Conservation (phyloP, 1,140 invertebrate species). For the Caenorhabditis briggsae region DNA sequence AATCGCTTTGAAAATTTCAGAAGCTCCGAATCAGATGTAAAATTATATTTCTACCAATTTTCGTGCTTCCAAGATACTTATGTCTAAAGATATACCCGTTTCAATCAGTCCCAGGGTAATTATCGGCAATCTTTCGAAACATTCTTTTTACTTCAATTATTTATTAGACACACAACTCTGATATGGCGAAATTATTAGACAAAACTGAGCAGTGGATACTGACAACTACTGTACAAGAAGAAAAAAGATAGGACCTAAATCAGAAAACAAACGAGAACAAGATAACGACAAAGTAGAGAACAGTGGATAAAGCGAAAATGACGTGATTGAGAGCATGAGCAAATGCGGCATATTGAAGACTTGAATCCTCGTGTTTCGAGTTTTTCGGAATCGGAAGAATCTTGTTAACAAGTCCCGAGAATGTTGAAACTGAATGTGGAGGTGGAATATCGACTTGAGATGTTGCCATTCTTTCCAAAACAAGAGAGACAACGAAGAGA, state of each 20-base stretch:
- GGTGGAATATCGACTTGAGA: conserved; percentile 74
- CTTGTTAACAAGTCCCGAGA: conserved; percentile 59
- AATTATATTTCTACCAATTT: too few relatives aligned
- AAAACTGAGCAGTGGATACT: conserved; percentile 31
- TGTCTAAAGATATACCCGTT: too few relatives aligned
- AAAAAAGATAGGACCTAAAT: not conserved
- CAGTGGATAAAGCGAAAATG: conserved; percentile 66
- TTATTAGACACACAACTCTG: conserved; percentile 12
- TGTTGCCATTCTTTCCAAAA: conserved; percentile 70
- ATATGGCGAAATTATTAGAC: conserved; percentile 44
- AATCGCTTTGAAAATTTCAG: too few relatives aligned
- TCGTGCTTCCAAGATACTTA: too few relatives aligned
- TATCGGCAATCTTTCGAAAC: too few relatives aligned
- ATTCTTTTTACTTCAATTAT: not conserved
- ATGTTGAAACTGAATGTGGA: conserved; percentile 69
- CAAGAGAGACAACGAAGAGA: conserved; percentile 71
- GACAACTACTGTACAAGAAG: not conserved
- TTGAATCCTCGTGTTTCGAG: conserved; percentile 50
- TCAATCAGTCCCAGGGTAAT: too few relatives aligned
- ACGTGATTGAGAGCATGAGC: conserved; percentile 71
- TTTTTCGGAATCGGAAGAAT: conserved; percentile 63
- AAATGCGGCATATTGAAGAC: conserved; percentile 67
- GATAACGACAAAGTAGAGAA: conserved; percentile 70
- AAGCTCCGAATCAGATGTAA: too few relatives aligned
- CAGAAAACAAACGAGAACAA: conserved; percentile 71